These are phyloP conservation scores for Stenopsyche tienmushanensis DNA, from an alignment of 1,140 invertebrate genomes.

Conservation along the genomic window DNA sequence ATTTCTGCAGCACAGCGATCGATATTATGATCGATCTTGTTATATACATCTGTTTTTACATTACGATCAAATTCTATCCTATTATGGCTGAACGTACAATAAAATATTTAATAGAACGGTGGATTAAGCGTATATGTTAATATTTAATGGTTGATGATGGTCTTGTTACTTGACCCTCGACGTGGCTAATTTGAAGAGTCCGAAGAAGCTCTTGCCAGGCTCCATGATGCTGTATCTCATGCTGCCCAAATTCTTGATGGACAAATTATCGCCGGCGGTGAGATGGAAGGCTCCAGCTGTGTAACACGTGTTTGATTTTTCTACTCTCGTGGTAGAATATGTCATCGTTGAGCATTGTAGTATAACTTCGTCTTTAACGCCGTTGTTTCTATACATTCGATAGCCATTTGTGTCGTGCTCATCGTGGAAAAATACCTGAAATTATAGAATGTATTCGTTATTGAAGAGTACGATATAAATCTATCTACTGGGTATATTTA, in stretches of 20 bases:
- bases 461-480: neutral
- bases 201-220: conserved; percentile 76
- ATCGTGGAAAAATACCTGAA: conserved; percentile 64
- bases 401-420: conserved; percentile 65
- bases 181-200: conserved; percentile 54
- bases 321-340: conserved; percentile 44
- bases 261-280: conserved; percentile 62
- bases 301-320: conserved; percentile 69
- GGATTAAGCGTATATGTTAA: no score
- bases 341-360: conserved; percentile 63
- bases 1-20: no score
- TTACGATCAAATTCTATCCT: no score
- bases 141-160: no score
- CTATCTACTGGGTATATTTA: no score
- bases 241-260: conserved; percentile 66
- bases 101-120: no score
- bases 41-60: no score
- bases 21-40: no score
- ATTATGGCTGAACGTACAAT: no score
- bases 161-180: no score
- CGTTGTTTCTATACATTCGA: conserved; percentile 57
- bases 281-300: conserved; percentile 68
- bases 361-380: conserved; percentile 50
- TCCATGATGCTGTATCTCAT: conserved; percentile 70
- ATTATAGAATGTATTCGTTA: conserved; percentile 7